Evolutionary conservation across 1,140 invertebrate species (phyloP).

Genomic region (Drosophila tani): DNA sequence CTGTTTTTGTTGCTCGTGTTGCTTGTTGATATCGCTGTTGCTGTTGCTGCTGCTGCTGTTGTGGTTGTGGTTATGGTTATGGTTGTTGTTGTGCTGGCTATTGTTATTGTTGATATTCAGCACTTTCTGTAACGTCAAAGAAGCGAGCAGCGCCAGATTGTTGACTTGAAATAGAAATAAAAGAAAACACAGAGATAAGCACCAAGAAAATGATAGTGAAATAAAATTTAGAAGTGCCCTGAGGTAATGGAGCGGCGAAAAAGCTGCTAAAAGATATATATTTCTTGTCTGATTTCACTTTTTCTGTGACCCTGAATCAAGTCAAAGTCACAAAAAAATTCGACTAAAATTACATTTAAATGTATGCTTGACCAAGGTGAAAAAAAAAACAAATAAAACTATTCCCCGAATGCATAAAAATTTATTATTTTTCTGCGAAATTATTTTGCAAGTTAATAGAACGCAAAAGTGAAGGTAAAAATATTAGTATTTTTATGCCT

Average conservation of each 20-base stretch:
- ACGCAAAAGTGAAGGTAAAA: not conserved
- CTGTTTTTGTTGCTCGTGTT: conserved; percentile 43
- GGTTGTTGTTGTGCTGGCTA: conserved; percentile 45
- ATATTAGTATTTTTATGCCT: not conserved
- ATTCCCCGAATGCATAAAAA: not conserved
- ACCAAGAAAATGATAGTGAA: conserved; percentile 26
- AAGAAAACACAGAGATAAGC: conserved; percentile 29
- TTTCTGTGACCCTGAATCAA: conserved; percentile 14
- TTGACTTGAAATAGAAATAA: conserved; percentile 57
- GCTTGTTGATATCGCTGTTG: conserved; percentile 35
- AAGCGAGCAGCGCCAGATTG: conserved; percentile 68
- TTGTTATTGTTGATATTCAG: conserved; percentile 78
- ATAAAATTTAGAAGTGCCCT: conserved; percentile 1
- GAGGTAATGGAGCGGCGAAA: conserved; percentile 5
- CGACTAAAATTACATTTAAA: not conserved
- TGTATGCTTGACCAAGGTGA: not conserved
- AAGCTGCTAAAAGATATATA: conserved; percentile 14
- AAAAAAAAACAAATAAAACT: not conserved
- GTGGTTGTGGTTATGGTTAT: conserved; percentile 22
- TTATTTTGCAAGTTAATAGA: not conserved
- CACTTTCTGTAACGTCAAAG: conserved; percentile 73
- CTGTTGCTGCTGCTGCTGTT: conserved; percentile 31
- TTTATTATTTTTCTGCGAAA: not conserved
- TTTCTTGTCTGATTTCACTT: conserved; percentile 17
- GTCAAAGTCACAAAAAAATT: conserved; percentile 9